These are phyloP conservation scores for Entosphenus tridentatus DNA, from an alignment of 2,113 vertebrate species.

Conservation along the genomic window DNA sequence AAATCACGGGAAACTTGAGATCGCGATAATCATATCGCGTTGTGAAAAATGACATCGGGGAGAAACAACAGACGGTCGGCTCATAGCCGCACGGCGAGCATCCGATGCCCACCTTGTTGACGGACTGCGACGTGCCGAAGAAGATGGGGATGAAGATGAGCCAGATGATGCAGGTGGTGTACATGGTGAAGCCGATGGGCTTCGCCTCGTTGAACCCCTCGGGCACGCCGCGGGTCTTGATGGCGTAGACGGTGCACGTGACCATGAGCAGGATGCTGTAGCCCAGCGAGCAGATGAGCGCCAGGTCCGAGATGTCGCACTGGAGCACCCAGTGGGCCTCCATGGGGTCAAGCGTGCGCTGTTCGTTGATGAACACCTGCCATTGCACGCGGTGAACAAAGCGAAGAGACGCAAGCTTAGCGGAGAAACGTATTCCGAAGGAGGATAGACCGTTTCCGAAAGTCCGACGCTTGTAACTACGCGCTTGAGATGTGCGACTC, in stretches of 20 bases:
- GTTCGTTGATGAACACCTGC: slow-evolving; percentile 30
- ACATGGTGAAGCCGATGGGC: slow-evolving; percentile 96
- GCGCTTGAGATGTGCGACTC: no score
- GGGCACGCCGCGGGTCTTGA: slow-evolving; percentile 75
- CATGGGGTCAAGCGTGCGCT: slow-evolving; percentile 60
- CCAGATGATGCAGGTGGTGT: slow-evolving; percentile 93
- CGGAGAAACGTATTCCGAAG: no score
- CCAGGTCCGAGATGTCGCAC: slow-evolving; percentile 84
- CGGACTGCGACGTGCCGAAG: slow-evolving; percentile 81
- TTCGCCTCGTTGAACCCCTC: slow-evolving; percentile 96
- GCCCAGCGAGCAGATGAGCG: slow-evolving; percentile 83
- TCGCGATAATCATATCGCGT: no score
- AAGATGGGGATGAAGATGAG: slow-evolving; percentile 93
- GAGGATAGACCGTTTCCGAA: no score
- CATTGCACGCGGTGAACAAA: no score
- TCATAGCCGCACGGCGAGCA: not conserved
- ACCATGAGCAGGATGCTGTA: slow-evolving; percentile 97
- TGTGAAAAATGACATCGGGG: no score
- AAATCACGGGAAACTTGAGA: no score
- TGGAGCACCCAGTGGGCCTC: slow-evolving; percentile 47
- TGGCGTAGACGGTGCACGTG: slow-evolving; percentile 86
- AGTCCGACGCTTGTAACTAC: no score
- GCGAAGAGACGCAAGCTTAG: no score
- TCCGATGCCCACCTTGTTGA: slow-evolving; percentile 34
- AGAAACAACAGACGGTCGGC: no score